Conservation (phyloP, 2,113 vertebrate genomes). For the Thomomys bottae region DNA sequence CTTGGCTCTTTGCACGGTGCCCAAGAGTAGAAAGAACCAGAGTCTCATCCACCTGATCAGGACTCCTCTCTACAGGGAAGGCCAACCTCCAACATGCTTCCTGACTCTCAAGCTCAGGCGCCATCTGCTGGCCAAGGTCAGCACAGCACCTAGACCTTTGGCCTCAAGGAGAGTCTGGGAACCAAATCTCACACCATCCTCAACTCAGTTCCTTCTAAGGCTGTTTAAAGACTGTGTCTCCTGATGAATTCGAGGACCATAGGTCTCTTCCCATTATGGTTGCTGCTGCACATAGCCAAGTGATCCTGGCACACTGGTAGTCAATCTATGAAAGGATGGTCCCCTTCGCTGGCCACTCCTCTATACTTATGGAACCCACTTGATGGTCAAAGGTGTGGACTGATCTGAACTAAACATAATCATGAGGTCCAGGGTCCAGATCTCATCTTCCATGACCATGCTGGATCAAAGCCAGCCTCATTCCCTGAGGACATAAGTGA, state of each 20-base stretch:
- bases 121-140: constrained; percentile 73
- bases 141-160: not conserved
- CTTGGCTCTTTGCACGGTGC: not conserved
- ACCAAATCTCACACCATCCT: not conserved
- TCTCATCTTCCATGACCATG: not conserved
- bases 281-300: not conserved
- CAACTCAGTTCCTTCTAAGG: not conserved
- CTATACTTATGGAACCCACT: not conserved
- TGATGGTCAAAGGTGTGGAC: not conserved
- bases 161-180: fast-evolving
- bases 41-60: not conserved
- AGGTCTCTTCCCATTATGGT: not conserved
- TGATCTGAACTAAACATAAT: not conserved
- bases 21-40: not conserved
- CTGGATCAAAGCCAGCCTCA: not conserved
- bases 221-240: not conserved
- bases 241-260: not conserved
- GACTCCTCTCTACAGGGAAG: not conserved
- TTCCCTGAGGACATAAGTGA: not conserved
- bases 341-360: not conserved
- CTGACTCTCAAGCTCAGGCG: constrained; percentile 43
- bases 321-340: not conserved
- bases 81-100: not conserved
- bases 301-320: not conserved
- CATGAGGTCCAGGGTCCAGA: not conserved